Evolutionary conservation across 1,140 invertebrate species (phyloP), one percentile per base, ranked within the genome.

Genomic region (Eumeta japonica): DNA sequence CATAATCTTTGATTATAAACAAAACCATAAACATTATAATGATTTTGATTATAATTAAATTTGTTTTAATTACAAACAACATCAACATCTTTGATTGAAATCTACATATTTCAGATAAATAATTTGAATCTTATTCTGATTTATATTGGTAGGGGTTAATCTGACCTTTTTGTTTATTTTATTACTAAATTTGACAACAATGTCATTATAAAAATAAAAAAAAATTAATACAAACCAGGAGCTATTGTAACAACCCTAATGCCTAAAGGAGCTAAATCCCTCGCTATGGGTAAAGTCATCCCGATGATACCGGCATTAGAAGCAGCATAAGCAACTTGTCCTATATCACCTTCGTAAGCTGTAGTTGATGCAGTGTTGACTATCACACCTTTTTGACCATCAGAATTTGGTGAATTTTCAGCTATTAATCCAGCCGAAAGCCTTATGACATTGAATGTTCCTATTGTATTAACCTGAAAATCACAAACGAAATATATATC

Each of bases 311-410:
- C 93, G 1, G 85, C 93, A 63, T 94, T 95, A 39, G 89, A 92
- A 3, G 93, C 93, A 0, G 92, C 81, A 60, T 94, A 96, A 1
- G 90, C 93, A 2, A 83, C 90, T 68, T 99, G 97, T 0, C 97
- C 97, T 30, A 90, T 89, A 77, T 98, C 94, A 9, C 96, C 97
- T 45, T 99, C 97, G 67, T 80, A 98, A 9, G 95, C 97, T 33
- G 95, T 93, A 29, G 97, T 83, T 48, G 93, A 94, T 1, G 97
- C 89, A 10, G 96, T 98, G 57, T 98, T 99, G 0, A 99, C 79
- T 16, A 99, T 83, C 1, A 97, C 91, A 28, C 97, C 97, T 46
- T 92, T 82, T 55, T 94, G 85, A 0, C 89, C 90, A 76, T 91
- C 81, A 30, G 73, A 58, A 64, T 94, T 81, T 3, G 91, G 88